Percentiles rank a stretch among this genome's conserved stretches.
Conservation (phyloP, 2,888 invertebrate genomes). For the Dicyrtomina minuta region DNA sequence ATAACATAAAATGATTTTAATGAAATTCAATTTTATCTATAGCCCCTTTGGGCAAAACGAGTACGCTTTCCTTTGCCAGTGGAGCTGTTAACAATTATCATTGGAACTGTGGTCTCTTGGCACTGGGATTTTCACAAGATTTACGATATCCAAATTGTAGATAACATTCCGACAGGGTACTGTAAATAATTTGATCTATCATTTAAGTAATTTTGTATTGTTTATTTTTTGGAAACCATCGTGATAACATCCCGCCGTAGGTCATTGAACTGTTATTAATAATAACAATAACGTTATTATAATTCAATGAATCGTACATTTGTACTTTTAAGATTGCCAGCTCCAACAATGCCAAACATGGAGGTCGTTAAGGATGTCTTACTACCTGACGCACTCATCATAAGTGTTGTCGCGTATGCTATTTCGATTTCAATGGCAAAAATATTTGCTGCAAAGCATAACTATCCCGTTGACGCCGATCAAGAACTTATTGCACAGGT, state of each 20-base stretch:
- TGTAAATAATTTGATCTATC: neutral
- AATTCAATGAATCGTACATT: neutral
- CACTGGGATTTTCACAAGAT: constrained; percentile 62
- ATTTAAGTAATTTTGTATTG: neutral
- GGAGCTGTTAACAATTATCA: constrained; percentile 74
- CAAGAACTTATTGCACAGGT: constrained; percentile 71
- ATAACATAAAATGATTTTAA: neutral
- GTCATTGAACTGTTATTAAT: neutral
- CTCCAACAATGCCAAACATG: constrained; percentile 63
- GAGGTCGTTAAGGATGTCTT: constrained; percentile 52
- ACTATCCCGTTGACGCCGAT: constrained; percentile 70
- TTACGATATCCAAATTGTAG: constrained; percentile 68
- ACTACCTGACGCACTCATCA: constrained; percentile 65
- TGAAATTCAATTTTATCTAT: constrained; percentile 53
- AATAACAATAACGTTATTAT: neutral
- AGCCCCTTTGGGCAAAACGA: constrained; percentile 68
- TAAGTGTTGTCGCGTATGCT: constrained; percentile 71
- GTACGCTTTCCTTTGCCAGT: constrained; percentile 77
- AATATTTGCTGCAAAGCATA: constrained; percentile 71
- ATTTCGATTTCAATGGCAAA: constrained; percentile 73
- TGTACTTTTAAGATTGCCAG: constrained; percentile 62
- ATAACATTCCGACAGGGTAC: constrained; percentile 81
- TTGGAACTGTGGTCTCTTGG: constrained; percentile 70
- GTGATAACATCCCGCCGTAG: neutral
- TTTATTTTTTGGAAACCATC: too few relatives aligned